These are phyloP conservation scores for Poliocrania exsul DNA, from an alignment of 2,797 vertebrate genomes.

Conservation along the genomic window DNA sequence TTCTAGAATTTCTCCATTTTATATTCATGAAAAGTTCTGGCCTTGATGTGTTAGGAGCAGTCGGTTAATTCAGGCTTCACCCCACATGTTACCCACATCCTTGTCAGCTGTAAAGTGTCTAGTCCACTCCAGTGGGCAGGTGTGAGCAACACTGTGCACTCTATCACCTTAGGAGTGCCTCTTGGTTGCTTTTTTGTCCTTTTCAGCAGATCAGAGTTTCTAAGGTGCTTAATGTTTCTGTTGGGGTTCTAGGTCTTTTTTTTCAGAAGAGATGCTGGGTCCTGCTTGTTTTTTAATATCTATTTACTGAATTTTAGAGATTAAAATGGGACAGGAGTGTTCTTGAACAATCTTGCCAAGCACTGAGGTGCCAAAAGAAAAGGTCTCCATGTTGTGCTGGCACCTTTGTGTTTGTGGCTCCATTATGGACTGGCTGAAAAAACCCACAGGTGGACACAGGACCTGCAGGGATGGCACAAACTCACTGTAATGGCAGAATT, in stretches of 20 bases:
- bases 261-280: not conserved
- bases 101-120: not conserved
- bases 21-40: not conserved
- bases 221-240: not conserved
- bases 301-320: not conserved
- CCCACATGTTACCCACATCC: not conserved
- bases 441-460: accelerated
- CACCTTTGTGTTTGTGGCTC: not conserved
- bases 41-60: not conserved
- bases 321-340: not conserved
- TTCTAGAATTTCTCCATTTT: slow-evolving; percentile 9
- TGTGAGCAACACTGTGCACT: not conserved
- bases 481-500: not conserved
- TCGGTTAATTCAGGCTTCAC: not conserved
- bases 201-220: not conserved
- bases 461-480: accelerated
- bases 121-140: not conserved
- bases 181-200: not conserved
- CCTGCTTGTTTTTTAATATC: not conserved
- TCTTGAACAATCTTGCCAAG: not conserved
- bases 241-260: not conserved
- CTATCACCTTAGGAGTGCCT: not conserved
- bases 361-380: not conserved
- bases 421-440: not conserved
- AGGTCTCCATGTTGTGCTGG: accelerated